These are phyloP conservation scores for Catharus bicknelli DNA, from an alignment of 2,113 vertebrate species.

Conservation along the genomic window DNA sequence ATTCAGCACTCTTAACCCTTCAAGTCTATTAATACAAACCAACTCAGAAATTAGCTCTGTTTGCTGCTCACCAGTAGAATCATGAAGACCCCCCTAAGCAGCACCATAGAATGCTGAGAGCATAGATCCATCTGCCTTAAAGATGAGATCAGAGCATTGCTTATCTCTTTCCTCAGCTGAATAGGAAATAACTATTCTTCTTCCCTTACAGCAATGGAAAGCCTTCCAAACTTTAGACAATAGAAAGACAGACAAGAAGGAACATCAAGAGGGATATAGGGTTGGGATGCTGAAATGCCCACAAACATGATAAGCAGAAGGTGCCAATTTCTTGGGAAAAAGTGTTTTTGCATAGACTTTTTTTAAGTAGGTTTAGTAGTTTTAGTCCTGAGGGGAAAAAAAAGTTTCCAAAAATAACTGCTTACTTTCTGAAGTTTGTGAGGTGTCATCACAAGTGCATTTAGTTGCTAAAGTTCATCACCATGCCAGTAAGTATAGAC, in stretches of 20 bases:
- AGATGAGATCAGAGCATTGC: not conserved
- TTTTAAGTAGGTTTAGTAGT: conserved; percentile 52
- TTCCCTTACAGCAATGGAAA: not conserved
- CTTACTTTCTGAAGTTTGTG: conserved; percentile 48
- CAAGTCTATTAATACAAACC: not conserved
- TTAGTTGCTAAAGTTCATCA: conserved; percentile 60
- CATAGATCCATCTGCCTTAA: not conserved
- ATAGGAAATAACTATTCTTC: not conserved
- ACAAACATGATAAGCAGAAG: not conserved
- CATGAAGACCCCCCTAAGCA: not conserved
- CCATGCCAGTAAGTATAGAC: conserved; percentile 46
- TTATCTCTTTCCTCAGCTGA: not conserved
- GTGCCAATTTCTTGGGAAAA: not conserved
- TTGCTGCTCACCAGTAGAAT: not conserved
- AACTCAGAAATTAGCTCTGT: not conserved
- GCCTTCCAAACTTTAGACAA: not conserved
- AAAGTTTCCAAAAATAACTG: conserved; percentile 48
- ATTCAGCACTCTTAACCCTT: not conserved
- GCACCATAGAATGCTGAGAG: not conserved
- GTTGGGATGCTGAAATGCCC: not conserved
- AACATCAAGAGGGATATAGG: not conserved
- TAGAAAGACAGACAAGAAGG: not conserved
- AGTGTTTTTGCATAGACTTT: not conserved
- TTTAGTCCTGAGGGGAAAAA: not conserved
- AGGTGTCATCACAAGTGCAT: conserved; percentile 52